A percentile compares a stretch with the other conserved stretches of the same genome.
phyloP scores from a whole-genome alignment of 2,888 invertebrate genomes.

The Zootermopsis nevadensis region DNA sequence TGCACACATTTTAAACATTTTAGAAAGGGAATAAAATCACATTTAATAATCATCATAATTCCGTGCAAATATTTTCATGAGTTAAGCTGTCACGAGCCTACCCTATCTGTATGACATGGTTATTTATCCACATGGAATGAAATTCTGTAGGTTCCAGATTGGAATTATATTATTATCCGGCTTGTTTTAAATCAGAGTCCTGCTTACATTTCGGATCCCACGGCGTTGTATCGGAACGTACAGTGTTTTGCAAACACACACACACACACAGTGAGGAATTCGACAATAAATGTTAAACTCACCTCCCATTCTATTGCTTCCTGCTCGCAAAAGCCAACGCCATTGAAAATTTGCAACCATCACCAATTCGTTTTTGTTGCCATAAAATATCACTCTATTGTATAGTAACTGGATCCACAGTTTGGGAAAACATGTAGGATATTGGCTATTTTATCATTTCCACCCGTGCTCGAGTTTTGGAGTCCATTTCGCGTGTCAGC shows the following conservation, averaged over 20 bases:
- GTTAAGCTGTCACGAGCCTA: neutral
- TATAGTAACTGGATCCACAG: constrained; percentile 30
- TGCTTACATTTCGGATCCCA: neutral
- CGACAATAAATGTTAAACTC: constrained; percentile 33
- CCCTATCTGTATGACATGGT: neutral
- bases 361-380: constrained; percentile 43
- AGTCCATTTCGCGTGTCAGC: constrained; percentile 47
- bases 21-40: neutral
- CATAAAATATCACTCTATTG: constrained; percentile 46
- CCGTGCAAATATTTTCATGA: neutral
- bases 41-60: neutral
- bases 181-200: constrained; percentile 29
- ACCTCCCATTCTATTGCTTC: constrained; percentile 6
- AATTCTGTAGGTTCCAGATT: neutral
- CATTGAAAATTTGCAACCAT: constrained; percentile 45
- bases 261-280: constrained; percentile 7
- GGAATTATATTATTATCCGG: constrained; percentile 23
- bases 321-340: neutral
- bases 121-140: neutral
- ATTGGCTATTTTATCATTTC: constrained; percentile 51
- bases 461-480: constrained; percentile 4
- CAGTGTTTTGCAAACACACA: constrained; percentile 20
- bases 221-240: neutral
- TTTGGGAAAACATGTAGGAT: constrained; percentile 38
- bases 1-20: too few relatives aligned